Evolutionary conservation across 2,113 vertebrate genomes (phyloP).

Genomic region (Mesoclemmys tuberculata): DNA sequence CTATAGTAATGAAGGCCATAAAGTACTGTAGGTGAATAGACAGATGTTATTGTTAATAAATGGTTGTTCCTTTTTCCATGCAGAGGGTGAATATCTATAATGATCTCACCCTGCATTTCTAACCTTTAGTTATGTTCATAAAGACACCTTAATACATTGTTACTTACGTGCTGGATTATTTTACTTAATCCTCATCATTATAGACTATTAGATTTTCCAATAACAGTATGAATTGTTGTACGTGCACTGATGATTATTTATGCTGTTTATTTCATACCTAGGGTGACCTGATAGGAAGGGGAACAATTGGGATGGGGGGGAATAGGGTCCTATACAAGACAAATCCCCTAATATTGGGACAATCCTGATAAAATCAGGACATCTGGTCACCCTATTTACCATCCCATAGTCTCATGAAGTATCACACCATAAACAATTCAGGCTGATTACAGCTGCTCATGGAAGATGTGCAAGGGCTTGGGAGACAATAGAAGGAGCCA

Average conservation of each 20-base stretch:
- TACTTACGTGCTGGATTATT: not conserved
- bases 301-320: too few species aligned
- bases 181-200: not conserved
- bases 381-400: not conserved
- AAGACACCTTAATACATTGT: not conserved
- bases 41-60: not conserved
- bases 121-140: too few species aligned
- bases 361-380: too few species aligned
- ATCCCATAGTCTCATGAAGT: not conserved
- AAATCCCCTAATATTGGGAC: too few species aligned
- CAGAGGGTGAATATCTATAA: not conserved
- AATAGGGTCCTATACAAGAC: too few species aligned
- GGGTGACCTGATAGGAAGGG: too few species aligned
- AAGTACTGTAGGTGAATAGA: rapidly evolving
- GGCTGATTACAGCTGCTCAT: not conserved
- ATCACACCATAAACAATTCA: not conserved
- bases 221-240: not conserved
- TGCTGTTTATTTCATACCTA: too few species aligned
- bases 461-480: not conserved
- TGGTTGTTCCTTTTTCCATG: not conserved
- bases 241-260: not conserved
- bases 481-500: not conserved
- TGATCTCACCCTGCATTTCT: too few species aligned
- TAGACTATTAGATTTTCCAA: not conserved
- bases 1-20: rapidly evolving